Conservation (phyloP, 1,140 invertebrate species). For the Hylyphantes graminicola region DNA sequence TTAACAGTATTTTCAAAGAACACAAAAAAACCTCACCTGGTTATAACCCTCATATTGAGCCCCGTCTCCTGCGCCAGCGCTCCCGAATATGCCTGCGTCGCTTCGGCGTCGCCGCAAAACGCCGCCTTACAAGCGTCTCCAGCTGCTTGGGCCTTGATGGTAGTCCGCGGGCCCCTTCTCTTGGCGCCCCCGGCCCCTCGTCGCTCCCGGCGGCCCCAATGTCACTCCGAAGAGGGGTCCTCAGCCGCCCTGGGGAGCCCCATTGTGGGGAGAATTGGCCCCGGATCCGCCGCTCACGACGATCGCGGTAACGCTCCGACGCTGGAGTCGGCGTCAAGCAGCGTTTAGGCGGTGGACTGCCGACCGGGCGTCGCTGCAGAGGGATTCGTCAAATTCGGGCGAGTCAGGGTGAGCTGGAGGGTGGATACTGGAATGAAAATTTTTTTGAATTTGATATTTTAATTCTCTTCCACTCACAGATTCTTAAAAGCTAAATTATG, state of each 20-base stretch:
- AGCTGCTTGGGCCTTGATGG: slow-evolving; percentile 99
- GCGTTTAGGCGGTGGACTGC: slow-evolving; percentile 12
- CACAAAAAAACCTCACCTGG: slow-evolving; percentile 81
- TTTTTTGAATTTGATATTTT: background rate
- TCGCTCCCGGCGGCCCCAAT: slow-evolving; percentile 69
- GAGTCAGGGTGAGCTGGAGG: slow-evolving; percentile 53
- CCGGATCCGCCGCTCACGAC: slow-evolving; percentile 43
- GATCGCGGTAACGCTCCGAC: slow-evolving; percentile 51
- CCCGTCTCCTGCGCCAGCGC: slow-evolving; percentile 98
- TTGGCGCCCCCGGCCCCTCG: slow-evolving; percentile 89
- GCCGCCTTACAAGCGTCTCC: slow-evolving; percentile 96
- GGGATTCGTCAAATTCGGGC: slow-evolving; percentile 55
- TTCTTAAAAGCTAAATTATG: too few relatives aligned
- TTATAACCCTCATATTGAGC: slow-evolving; percentile 98
- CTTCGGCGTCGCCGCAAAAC: slow-evolving; percentile 97
- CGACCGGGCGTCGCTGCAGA: slow-evolving; percentile 26
- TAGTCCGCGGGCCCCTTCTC: slow-evolving; percentile 94
- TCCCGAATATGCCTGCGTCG: slow-evolving; percentile 98
- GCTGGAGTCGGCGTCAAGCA: slow-evolving; percentile 42
- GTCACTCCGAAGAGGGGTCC: slow-evolving; percentile 28
- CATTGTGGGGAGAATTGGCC: slow-evolving; percentile 43
- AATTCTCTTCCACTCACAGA: too few relatives aligned
- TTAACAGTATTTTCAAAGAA: background rate
- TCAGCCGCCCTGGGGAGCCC: slow-evolving; percentile 9
- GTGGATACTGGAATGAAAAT: slow-evolving; percentile 36